Evolutionary conservation across 2,113 vertebrate species (phyloP).

Genomic region (Nothocercus nigrocapillus): DNA sequence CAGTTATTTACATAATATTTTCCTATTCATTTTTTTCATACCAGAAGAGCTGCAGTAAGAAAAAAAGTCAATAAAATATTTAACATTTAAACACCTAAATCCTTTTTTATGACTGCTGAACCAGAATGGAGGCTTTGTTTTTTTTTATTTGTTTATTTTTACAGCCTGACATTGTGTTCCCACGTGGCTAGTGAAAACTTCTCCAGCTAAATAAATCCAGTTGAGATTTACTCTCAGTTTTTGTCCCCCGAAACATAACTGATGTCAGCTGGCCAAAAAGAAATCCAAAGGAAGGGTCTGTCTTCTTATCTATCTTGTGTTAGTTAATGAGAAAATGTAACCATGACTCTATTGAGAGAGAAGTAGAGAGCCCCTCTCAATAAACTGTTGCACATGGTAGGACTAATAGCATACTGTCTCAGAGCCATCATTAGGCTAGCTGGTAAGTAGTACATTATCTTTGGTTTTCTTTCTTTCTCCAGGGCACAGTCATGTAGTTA

Average conservation of each 20-base stretch:
- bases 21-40: neutral
- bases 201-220: conserved; percentile 28
- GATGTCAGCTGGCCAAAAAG: neutral
- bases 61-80: conserved; percentile 35
- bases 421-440: conserved; percentile 32
- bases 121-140: conserved; percentile 14
- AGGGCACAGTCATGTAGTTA: conserved; percentile 33
- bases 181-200: conserved; percentile 20
- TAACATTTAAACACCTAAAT: neutral
- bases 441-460: conserved; percentile 37
- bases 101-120: neutral
- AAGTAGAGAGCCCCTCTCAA: neutral
- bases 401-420: conserved; percentile 13
- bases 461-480: conserved; percentile 56
- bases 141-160: conserved; percentile 53
- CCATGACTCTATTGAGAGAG: neutral
- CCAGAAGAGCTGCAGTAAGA: neutral
- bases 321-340: conserved; percentile 32
- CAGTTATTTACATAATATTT: neutral
- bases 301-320: neutral
- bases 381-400: conserved; percentile 25
- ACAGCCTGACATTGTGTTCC: neutral
- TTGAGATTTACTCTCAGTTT: conserved; percentile 17
- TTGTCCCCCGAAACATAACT: neutral
- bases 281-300: neutral